Conservation (phyloP, 2,113 vertebrate genomes). For the Synodontis membranacea region DNA sequence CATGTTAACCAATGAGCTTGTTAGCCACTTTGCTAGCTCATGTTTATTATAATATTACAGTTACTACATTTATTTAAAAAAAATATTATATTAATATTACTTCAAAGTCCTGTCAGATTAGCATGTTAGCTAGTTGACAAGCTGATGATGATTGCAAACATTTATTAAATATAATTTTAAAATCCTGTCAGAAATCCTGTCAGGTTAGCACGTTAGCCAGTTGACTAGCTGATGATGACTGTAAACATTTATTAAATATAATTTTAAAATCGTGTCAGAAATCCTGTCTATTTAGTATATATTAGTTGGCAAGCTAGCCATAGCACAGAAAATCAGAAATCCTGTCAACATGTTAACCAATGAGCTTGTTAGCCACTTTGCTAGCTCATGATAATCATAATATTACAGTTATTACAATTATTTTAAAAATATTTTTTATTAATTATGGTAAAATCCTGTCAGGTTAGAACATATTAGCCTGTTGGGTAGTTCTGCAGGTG, state of each 20-base stretch:
- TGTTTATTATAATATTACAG: too few relatives aligned
- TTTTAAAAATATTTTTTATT: too few relatives aligned
- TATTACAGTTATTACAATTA: too few relatives aligned
- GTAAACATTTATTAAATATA: neutral
- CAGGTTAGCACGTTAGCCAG: neutral
- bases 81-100: too few relatives aligned
- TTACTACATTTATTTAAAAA: too few relatives aligned
- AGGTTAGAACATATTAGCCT: neutral
- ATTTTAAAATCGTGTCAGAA: neutral
- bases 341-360: neutral
- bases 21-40: neutral
- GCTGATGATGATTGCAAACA: neutral
- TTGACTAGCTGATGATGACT: neutral
- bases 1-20: neutral
- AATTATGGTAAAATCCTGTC: neutral
- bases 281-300: neutral
- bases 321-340: neutral
- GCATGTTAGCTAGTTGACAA: neutral
- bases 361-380: neutral
- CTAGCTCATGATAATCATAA: too few relatives aligned
- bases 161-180: neutral
- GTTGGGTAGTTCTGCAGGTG: neutral
- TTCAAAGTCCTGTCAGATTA: neutral
- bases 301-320: neutral
- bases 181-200: neutral